These are phyloP conservation scores for Microtus agrestis DNA, from an alignment of 2,797 vertebrate species.

Conservation along the genomic window DNA sequence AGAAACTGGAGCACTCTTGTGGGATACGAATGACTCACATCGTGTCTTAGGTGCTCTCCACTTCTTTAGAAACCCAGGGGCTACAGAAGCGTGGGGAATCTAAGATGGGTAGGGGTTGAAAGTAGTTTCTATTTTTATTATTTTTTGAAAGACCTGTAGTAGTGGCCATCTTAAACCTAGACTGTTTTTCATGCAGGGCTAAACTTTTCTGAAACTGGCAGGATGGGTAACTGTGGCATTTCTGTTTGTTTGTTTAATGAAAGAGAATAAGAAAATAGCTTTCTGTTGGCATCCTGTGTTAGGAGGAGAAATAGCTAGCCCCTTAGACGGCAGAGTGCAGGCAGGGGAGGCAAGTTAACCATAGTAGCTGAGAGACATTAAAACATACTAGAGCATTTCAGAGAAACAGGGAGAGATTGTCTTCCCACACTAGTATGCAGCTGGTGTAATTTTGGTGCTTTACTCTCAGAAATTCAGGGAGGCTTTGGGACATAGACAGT, in stretches of 20 bases:
- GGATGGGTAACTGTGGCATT: not conserved
- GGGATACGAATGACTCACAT: not conserved
- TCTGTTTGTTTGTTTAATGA: slow-evolving; percentile 34
- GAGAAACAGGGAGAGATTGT: not conserved
- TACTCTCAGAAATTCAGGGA: not conserved
- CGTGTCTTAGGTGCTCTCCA: not conserved
- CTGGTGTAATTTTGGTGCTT: not conserved
- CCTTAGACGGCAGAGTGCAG: not conserved
- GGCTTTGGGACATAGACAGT: not conserved
- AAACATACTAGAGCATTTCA: not conserved
- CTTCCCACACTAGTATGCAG: not conserved
- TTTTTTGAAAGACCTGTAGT: not conserved
- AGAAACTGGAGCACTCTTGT: not conserved
- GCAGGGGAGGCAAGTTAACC: not conserved
- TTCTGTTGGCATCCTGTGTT: not conserved
- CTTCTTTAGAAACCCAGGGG: slow-evolving; percentile 19
- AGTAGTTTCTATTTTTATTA: not conserved
- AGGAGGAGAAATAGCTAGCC: not conserved
- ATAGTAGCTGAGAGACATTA: not conserved
- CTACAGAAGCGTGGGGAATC: not conserved
- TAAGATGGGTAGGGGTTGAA: not conserved
- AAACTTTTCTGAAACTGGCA: not conserved
- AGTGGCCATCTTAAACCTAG: slow-evolving; percentile 12
- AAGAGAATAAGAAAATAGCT: not conserved
- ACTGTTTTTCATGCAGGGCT: not conserved